Conservation (phyloP, 2,888 invertebrate genomes). For the Strigamia crassipes region DNA sequence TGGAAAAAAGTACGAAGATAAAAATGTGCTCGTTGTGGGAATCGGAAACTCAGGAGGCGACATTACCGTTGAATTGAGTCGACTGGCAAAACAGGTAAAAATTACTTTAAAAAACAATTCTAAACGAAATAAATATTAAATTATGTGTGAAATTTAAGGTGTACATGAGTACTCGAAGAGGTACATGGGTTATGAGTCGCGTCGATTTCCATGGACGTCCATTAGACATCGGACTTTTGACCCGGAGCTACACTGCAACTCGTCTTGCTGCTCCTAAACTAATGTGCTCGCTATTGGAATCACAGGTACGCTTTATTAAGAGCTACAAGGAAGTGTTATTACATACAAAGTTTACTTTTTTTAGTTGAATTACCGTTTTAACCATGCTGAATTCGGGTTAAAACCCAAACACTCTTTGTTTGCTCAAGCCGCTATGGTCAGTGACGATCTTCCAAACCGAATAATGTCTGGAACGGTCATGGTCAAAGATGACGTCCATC, state of each 20-base stretch:
- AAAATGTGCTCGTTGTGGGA: conserved; percentile 60
- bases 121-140: no score
- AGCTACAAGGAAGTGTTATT: background rate
- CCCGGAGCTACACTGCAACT: background rate
- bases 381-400: conserved; percentile 57
- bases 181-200: conserved; percentile 61
- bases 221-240: background rate
- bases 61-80: conserved; percentile 60
- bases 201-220: conserved; percentile 52
- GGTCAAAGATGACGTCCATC: conserved; percentile 54
- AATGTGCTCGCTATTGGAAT: background rate
- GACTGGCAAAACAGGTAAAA: conserved; percentile 22
- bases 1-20: conserved; percentile 56
- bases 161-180: conserved; percentile 59
- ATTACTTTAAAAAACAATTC: no score
- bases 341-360: background rate
- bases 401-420: conserved; percentile 55
- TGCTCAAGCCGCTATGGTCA: conserved; percentile 52
- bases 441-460: conserved; percentile 60
- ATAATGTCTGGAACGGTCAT: conserved; percentile 57
- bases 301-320: background rate
- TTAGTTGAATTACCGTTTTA: conserved; percentile 55
- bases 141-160: conserved; percentile 51
- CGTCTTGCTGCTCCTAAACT: background rate
- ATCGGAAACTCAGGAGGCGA: conserved; percentile 62